Evolutionary conservation across 2,113 vertebrate species (phyloP), one percentile per base, ranked within the genome.

Genomic region (Manacus vitellinus): DNA sequence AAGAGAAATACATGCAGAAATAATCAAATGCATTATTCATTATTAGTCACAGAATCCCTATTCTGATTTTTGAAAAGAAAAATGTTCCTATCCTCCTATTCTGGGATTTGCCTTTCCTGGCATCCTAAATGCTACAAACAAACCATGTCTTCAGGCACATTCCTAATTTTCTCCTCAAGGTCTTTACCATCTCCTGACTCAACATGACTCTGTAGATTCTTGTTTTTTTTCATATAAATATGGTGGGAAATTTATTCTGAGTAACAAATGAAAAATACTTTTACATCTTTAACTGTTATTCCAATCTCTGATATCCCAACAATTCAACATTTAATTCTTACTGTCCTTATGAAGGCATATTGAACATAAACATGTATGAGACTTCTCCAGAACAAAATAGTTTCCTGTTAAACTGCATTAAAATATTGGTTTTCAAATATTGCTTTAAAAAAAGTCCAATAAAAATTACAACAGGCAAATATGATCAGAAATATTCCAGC

Each of bases 301-400:
- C 22, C 55, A 78, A 10, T 27, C 24, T 74, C 41, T 49, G 52
- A 51, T 17, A 70, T 49, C 20, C 30, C 31, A 90, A 7, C 0
- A 0, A 71, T 16, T 52, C 28, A 11, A 73, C 17, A 35, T 3
- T 54, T 23, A 63, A 39, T 28, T 72, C 54, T 27, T 0, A 0
- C 7, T n/a, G 5, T 9, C 33, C 33, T 39, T 2, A 3, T 6
- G 7, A 66, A 58, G 16, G 28, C 11, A 56, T 18, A 23, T 67
- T 31, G 37, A 85, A 47, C 10, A 21, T 9, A 62, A 4, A 52
- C 0, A 0, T 0, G 4, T 8, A 13, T 17, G 56, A 41, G 13
- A 21, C 21, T 78, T 52, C 30, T 37, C 33, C 30, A 78, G 41
- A 72, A 67, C 6, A 20, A 8, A 52, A 12, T 4, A n/a, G 8